A percentile compares a stretch with the other conserved stretches of the same genome.
These are phyloP conservation scores for Melinaea marsaeus DNA, from an alignment of 2,888 invertebrate genomes.

Conservation along the genomic window DNA sequence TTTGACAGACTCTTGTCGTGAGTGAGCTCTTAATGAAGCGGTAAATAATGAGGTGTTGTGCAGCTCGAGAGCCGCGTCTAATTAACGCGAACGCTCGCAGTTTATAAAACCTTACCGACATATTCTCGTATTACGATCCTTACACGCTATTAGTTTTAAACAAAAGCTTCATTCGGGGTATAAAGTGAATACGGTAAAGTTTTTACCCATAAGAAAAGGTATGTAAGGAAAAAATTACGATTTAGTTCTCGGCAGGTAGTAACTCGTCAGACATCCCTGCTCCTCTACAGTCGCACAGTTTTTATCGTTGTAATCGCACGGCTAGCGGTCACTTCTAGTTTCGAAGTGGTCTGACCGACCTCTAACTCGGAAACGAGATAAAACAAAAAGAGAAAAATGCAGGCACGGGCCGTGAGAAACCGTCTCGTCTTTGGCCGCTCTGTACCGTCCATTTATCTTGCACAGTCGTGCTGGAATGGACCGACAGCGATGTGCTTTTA, in stretches of 20 bases:
- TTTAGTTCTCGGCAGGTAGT: slow-evolving; percentile 42
- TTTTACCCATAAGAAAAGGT: slow-evolving; percentile 41
- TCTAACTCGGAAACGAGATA: slow-evolving; percentile 72
- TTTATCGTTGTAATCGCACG: slow-evolving; percentile 64
- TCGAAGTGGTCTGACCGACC: slow-evolving; percentile 60
- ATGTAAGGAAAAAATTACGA: slow-evolving; percentile 42
- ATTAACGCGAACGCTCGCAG: slow-evolving; percentile 63
- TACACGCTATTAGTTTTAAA: slow-evolving; percentile 46
- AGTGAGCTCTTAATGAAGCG: slow-evolving; percentile 75
- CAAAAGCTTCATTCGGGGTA: slow-evolving; percentile 31
- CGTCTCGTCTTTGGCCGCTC: slow-evolving; percentile 61
- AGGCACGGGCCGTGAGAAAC: slow-evolving; percentile 77
- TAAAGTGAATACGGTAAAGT: slow-evolving; percentile 42
- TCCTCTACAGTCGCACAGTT: slow-evolving; percentile 55
- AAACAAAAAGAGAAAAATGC: slow-evolving; percentile 70
- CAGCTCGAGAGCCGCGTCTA: slow-evolving; percentile 65
- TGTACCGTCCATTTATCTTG: slow-evolving; percentile 73
- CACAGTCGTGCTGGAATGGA: slow-evolving; percentile 75
- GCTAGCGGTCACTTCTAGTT: slow-evolving; percentile 68
- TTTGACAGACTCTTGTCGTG: slow-evolving; percentile 71
- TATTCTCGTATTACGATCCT: slow-evolving; percentile 42
- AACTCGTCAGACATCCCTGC: slow-evolving; percentile 55
- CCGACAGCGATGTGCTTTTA: slow-evolving; percentile 72
- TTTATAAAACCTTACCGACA: slow-evolving; percentile 46
- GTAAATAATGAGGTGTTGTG: slow-evolving; percentile 76